Base-by-base conservation (phyloP, 2,888 invertebrate species). In the Synergus umbraculus region DNA sequence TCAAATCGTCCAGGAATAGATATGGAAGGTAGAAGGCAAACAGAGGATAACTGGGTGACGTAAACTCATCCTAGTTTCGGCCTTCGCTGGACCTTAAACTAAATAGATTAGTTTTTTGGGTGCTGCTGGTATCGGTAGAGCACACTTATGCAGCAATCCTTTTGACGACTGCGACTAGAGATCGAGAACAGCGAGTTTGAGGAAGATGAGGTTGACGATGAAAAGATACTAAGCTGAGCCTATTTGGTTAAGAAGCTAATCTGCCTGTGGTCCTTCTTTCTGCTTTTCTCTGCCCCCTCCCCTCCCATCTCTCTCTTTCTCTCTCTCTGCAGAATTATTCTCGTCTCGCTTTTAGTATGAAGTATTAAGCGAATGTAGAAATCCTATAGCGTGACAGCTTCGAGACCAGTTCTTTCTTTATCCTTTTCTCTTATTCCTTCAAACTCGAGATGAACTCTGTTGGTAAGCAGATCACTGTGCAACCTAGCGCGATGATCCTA, bases 241-340 rank as follows among this genome's bases (percentile, higher is more conserved):
- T 88, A 88, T 89, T 89, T 89, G 86, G 87, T 88, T 89, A 87
- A 89, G 88, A 88, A 88, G 87, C 86, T 89, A 90, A 90, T 89
- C 89, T 88, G 81, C 82, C 81, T 79, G 73, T 41, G 54, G 18
- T 66, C 18, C 41, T 41, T 73, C 49, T 79, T 79, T 77, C 64
- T 76, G 78, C 76, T 82, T 80, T 76, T 77, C 49, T 64, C 76
- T 64, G 54, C 64, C 41, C 73, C n/a, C 49, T 41, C 22, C 79
- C 63, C 76, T 81, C 76, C 81, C 82, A 29, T 79, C 76, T 15
- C 76, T 58, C 67, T 65, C 63, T 83, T 77, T 78, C 76, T 84
- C 83, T 83, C 78, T 78, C 78, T 83, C 78, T 37, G 37, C 81
- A 69, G 9, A 58, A 18, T 76, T 60, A 18, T 76, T 60, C 73